Evolutionary conservation across 1,140 invertebrate species (phyloP).

Genomic region (Hyles vespertilio): DNA sequence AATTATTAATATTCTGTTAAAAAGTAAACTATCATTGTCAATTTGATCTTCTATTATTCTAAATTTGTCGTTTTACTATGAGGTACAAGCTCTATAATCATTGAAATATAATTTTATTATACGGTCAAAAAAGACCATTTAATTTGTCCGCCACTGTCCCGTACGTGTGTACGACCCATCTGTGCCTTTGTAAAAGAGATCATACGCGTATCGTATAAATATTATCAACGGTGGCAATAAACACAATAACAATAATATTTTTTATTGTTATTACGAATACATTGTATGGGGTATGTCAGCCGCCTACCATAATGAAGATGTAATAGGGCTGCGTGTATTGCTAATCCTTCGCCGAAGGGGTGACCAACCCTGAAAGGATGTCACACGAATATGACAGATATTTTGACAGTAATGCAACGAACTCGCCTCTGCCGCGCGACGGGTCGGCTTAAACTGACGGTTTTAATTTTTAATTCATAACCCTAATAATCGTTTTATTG

Average conservation of each 20-base stretch:
- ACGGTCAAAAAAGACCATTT: constrained; percentile 3
- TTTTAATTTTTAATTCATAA: constrained; percentile 31
- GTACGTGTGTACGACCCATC: constrained; percentile 27
- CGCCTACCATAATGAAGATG: constrained; percentile 74
- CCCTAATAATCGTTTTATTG: no score
- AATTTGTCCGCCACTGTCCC: constrained; percentile 17
- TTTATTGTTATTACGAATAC: constrained; percentile 55
- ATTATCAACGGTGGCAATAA: constrained; percentile 54
- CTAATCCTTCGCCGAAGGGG: constrained; percentile 69
- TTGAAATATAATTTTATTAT: not conserved
- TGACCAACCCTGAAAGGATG: constrained; percentile 65
- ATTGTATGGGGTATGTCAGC: constrained; percentile 49
- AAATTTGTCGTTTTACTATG: no score
- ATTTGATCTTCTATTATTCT: no score
- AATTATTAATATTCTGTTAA: no score
- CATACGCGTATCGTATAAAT: constrained; percentile 53
- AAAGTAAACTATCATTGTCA: no score
- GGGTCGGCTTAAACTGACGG: constrained; percentile 41
- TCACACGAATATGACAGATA: constrained; percentile 73
- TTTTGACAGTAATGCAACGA: constrained; percentile 73
- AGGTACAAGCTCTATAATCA: no score
- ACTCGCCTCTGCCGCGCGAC: constrained; percentile 33
- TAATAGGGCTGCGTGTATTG: constrained; percentile 56
- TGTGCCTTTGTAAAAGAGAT: constrained; percentile 52
- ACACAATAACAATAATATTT: constrained; percentile 64